Conservation (phyloP, 2,113 vertebrate genomes). For the Tragelaphus strepsiceros region DNA sequence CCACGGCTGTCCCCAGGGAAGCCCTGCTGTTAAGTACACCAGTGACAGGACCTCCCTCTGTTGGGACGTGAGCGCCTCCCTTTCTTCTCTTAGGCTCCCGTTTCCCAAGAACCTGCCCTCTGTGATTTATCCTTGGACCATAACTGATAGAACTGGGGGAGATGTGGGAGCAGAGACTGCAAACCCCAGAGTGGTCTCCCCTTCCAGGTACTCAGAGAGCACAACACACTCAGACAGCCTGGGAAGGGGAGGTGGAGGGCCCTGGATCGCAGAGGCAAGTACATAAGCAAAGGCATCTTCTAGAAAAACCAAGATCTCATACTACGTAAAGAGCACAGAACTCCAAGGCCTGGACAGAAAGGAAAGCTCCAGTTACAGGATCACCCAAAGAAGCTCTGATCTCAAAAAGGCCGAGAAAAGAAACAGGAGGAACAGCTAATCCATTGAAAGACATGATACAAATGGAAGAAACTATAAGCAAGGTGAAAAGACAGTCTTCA, state of each 20-base stretch:
- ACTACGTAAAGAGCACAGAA: background rate
- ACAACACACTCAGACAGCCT: too few relatives aligned
- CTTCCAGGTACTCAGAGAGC: too few relatives aligned
- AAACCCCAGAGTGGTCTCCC: too few relatives aligned
- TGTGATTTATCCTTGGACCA: background rate
- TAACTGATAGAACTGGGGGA: background rate
- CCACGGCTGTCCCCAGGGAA: accelerated
- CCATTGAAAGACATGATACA: accelerated
- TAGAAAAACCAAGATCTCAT: background rate
- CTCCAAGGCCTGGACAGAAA: background rate
- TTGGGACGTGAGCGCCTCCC: accelerated
- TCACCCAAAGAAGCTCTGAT: background rate
- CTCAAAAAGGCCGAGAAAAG: background rate
- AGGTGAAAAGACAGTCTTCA: too few relatives aligned
- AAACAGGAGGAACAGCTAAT: background rate
- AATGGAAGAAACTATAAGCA: too few relatives aligned
- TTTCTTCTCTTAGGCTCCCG: background rate
- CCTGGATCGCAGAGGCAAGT: background rate
- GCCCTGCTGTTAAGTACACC: too few relatives aligned
- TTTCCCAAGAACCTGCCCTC: too few relatives aligned
- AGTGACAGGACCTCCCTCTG: background rate
- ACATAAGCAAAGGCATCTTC: background rate
- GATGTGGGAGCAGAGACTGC: background rate
- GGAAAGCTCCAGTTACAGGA: background rate
- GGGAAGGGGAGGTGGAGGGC: background rate